Evolutionary conservation across 2,797 vertebrate species (phyloP), one percentile per base, ranked within the genome.

Genomic region (Hippocampus kuda): DNA sequence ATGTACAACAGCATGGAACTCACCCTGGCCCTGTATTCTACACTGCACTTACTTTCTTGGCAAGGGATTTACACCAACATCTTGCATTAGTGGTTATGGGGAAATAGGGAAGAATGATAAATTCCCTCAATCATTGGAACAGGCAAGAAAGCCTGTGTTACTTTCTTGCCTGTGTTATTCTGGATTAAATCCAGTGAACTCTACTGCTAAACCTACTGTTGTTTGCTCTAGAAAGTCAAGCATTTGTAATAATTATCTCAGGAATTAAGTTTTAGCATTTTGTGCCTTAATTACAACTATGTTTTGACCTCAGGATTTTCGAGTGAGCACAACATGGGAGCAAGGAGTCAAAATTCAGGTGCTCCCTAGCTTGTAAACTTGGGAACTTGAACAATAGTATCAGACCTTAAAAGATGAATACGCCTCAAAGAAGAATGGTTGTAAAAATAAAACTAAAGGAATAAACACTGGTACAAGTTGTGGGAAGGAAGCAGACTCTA

Each of bases 61-160:
- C 77, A 56, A 74, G 68, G 85, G 84, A 86, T 63, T 87, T 87
- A 85, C 87, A 86, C 83, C 84, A 83, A 84, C 76, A 80, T 74
- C 80, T 78, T 78, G 75, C 73, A 83, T 83, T 81, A 60, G 49
- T 68, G 75, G 69, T 85, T 75, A 77, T 75, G 75, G 72, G 38
- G 38, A 30, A 41, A 61, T 22, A 10, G 34, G 57, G 70, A 71
- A 66, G 71, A 72, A 77, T 77, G 77, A 84, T 85, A 82, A 82
- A 79, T 77, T 77, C 74, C 77, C 78, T 74, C 72, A 75, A 72
- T 78, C 75, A 81, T 75, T 73, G 72, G 72, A 84, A 81, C 61
- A 75, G 70, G 75, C 73, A 68, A 79, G 72, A 83, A 83, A 77
- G 56, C 65, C n/a, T n/a, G n/a, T n/a, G n/a, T n/a, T n/a, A n/a